Base-by-base conservation (phyloP, 2,888 invertebrate species). In the Aradus depressus region DNA sequence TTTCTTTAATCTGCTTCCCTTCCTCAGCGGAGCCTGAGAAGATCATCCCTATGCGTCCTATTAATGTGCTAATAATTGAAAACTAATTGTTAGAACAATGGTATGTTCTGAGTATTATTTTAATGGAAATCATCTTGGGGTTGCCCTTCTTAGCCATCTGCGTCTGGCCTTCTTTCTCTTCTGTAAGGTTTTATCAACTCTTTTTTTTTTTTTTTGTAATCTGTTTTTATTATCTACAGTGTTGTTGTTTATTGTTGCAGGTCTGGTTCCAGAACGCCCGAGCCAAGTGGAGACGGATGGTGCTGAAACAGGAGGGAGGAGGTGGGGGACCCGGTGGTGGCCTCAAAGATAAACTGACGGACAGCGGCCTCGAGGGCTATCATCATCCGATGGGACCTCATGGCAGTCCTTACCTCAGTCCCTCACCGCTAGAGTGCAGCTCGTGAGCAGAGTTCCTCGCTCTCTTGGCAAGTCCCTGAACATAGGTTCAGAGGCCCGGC, bases 261-360 rank as follows among this genome's bases (percentile, higher is more conserved):
- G 91, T 91, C 51, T 91, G 91, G 91, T 92, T 92, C 72, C 91
- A 92, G 72, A 92, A 92, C 67, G 90, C 91, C 23, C 75, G 92
- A 32, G 92, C 92, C 60, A 92, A 92, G 73, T 90, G 88, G 82
- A 79, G 92, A 63, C 79, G 92, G 60, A 85, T 87, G 78, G 81
- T 87, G 69, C 73, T 84, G 62, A 84, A 84, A 65, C 84, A 84
- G 64, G 84, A 84, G 65, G 81, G 80, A 67, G 55, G 60, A 2
- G 52, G 56, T 38, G 59, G 59, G n/a, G 81, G 81, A 64, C 66
- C 68, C 34, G 74, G 77, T 59, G 83, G 82, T 64, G n/a, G n/a
- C n/a, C n/a, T n/a, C n/a, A 57, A 57, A 22, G 83, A 83, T 64
- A 55, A 55, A 18, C 48, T 54, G 37, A 50, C 44, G 8, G 52